A percentile compares a stretch with the other conserved stretches of the same genome.
These are phyloP conservation scores for Caenorhabditis sp. DNA, from an alignment of 2,888 invertebrate species.

Conservation along the genomic window DNA sequence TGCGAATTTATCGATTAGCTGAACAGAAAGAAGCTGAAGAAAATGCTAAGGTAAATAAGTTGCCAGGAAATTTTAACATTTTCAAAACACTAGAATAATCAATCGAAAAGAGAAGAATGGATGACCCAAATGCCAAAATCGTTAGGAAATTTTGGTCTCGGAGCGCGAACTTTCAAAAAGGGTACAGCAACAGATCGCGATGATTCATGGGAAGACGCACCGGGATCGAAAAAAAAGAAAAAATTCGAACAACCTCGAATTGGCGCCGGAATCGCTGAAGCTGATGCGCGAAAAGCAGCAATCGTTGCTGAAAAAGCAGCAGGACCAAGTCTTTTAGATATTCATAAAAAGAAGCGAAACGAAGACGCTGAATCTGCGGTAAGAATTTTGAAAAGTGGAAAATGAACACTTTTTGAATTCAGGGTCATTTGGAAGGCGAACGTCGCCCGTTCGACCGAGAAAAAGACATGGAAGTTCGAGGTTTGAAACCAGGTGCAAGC, in stretches of 20 bases:
- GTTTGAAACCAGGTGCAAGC: constrained; percentile 35
- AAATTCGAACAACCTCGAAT: constrained; percentile 1
- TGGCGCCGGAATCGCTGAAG: constrained; percentile 16
- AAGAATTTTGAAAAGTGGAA: background rate
- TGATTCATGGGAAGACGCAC: constrained; percentile 36
- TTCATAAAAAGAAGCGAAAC: constrained; percentile 28
- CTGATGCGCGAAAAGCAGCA: constrained; percentile 27
- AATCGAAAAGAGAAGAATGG: constrained; percentile 59
- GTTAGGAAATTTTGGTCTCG: constrained; percentile 54
- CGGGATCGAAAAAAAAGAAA: constrained; percentile 31
- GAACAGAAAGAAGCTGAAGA: constrained; percentile 36
- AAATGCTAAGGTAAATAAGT: constrained; percentile 35
- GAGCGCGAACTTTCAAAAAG: constrained; percentile 51
- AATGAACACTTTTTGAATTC: background rate
- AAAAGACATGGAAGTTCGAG: constrained; percentile 56
- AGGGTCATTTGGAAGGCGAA: constrained; percentile 29
- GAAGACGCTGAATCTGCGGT: constrained; percentile 14
- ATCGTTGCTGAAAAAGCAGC: constrained; percentile 19
- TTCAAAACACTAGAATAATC: constrained; percentile 13
- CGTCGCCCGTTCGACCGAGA: constrained; percentile 58
- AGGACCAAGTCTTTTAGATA: constrained; percentile 25
- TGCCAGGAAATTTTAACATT: too few relatives aligned
- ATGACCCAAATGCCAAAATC: constrained; percentile 59
- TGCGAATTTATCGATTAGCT: constrained; percentile 19
- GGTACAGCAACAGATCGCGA: constrained; percentile 24